Conservation (phyloP, 1,140 invertebrate species). For the Cryptotermes secundus region DNA sequence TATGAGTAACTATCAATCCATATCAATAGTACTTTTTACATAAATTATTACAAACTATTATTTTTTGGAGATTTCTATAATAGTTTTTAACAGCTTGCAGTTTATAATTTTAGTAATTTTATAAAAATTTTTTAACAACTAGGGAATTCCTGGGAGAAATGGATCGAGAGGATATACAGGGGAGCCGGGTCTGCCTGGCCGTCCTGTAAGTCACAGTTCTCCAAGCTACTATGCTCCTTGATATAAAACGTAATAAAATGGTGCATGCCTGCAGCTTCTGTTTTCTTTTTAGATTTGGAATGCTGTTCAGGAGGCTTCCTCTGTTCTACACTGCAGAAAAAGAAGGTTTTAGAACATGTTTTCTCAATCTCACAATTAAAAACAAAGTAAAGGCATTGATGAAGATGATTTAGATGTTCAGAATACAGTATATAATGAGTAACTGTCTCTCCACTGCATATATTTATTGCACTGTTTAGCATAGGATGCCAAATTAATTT, state of each 20-base stretch:
- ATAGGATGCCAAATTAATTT: no score
- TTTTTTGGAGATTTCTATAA: conserved; percentile 28
- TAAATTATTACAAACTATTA: background rate
- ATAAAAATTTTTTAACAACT: conserved; percentile 32
- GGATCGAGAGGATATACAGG: conserved; percentile 46
- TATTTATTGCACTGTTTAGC: no score
- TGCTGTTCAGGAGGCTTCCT: no score
- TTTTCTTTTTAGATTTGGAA: background rate
- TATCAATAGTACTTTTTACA: no score
- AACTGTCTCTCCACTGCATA: no score
- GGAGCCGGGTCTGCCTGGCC: conserved; percentile 41
- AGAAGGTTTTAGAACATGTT: no score
- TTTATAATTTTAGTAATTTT: background rate
- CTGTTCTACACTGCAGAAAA: no score
- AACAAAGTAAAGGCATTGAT: no score
- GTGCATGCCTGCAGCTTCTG: background rate
- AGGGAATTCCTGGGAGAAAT: conserved; percentile 51
- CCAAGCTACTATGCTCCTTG: background rate
- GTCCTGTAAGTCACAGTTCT: conserved; percentile 44
- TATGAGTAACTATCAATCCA: no score
- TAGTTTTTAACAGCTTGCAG: background rate
- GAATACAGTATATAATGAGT: no score
- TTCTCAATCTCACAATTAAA: no score
- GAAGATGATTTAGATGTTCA: no score
- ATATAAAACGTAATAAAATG: background rate